Percentiles rank a stretch among this genome's conserved stretches.
phyloP scores from a whole-genome alignment of 2,797 vertebrate genomes.

The Notamacropus eugenii region DNA sequence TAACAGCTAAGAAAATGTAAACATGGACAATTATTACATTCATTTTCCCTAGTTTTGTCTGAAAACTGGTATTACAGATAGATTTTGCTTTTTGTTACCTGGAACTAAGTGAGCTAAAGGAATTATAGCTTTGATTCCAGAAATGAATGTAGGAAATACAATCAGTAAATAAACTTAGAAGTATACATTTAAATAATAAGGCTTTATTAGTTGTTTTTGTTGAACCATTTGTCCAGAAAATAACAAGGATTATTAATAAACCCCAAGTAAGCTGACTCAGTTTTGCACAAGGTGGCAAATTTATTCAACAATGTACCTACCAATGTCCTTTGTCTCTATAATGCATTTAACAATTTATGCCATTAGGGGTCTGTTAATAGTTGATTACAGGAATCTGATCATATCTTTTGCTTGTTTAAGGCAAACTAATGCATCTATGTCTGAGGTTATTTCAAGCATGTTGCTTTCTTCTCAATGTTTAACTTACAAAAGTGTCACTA shows the following conservation, averaged over 20 bases:
- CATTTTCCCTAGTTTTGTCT: slow-evolving; percentile 8
- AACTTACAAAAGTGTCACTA: slow-evolving; percentile 61
- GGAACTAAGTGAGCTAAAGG: slow-evolving; percentile 40
- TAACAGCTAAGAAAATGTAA: slow-evolving; percentile 69
- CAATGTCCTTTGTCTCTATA: not conserved
- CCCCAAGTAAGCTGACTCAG: slow-evolving; percentile 55
- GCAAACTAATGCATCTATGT: slow-evolving; percentile 28
- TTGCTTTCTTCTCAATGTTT: slow-evolving; percentile 62
- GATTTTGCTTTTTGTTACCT: not conserved
- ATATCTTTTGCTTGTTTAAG: slow-evolving; percentile 34
- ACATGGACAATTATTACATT: slow-evolving; percentile 55
- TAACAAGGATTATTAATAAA: slow-evolving; percentile 48
- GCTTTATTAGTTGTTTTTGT: slow-evolving; percentile 23
- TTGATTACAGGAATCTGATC: slow-evolving; percentile 44
- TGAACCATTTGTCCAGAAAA: slow-evolving; percentile 58
- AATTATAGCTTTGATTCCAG: slow-evolving; percentile 11
- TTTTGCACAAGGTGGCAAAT: slow-evolving; percentile 48
- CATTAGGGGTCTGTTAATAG: slow-evolving; percentile 23
- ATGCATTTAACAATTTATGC: slow-evolving; percentile 34
- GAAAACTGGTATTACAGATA: not conserved
- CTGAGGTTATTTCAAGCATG: slow-evolving; percentile 56
- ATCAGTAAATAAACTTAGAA: slow-evolving; percentile 30
- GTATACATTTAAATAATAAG: slow-evolving; percentile 51
- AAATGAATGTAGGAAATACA: not conserved
- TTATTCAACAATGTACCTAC: slow-evolving; percentile 2